phyloP scores from a whole-genome alignment of 2,888 invertebrate genomes.

The Maniola hyperantus region DNA sequence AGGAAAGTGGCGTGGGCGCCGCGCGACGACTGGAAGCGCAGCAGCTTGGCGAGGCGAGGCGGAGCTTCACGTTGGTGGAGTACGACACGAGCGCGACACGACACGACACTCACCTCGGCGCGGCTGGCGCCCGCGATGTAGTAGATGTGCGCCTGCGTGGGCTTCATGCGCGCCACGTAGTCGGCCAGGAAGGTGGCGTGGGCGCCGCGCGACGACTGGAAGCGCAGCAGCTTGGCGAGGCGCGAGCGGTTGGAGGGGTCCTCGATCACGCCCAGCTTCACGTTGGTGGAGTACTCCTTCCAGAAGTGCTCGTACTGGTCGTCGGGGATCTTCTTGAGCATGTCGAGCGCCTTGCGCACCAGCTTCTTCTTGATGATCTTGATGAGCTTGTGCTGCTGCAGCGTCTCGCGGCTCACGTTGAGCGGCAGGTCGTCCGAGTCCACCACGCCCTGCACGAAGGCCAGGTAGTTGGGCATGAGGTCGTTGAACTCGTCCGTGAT shows the following conservation, averaged over 20 bases:
- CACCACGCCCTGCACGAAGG: constrained; percentile 97
- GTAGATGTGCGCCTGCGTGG: too few relatives aligned
- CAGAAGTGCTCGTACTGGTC: constrained; percentile 97
- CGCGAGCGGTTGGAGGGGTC: constrained; percentile 98
- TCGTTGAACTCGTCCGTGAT: constrained; percentile 99
- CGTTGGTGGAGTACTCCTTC: constrained; percentile 99
- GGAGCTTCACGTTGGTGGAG: too few relatives aligned
- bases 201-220: too few relatives aligned
- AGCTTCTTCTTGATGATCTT: constrained; percentile 99
- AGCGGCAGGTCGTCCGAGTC: constrained; percentile 99
- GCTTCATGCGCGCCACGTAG: too few relatives aligned
- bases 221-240: too few relatives aligned
- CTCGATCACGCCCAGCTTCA: constrained; percentile 98
- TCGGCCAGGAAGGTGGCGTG: too few relatives aligned
- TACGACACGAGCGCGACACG: too few relatives aligned
- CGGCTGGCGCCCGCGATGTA: too few relatives aligned
- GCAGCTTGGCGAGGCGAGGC: too few relatives aligned
- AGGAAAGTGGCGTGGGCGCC: too few relatives aligned
- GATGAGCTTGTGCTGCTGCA: constrained; percentile 99
- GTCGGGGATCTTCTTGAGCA: constrained; percentile 97
- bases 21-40: too few relatives aligned
- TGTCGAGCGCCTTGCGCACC: constrained; percentile 97
- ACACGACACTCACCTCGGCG: too few relatives aligned
- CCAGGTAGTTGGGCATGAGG: constrained; percentile 99
- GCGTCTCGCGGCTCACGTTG: constrained; percentile 98